Percentiles rank a stretch among this genome's conserved stretches.
These are phyloP conservation scores for Gibbula magus DNA, from an alignment of 2,888 invertebrate genomes.

Conservation along the genomic window DNA sequence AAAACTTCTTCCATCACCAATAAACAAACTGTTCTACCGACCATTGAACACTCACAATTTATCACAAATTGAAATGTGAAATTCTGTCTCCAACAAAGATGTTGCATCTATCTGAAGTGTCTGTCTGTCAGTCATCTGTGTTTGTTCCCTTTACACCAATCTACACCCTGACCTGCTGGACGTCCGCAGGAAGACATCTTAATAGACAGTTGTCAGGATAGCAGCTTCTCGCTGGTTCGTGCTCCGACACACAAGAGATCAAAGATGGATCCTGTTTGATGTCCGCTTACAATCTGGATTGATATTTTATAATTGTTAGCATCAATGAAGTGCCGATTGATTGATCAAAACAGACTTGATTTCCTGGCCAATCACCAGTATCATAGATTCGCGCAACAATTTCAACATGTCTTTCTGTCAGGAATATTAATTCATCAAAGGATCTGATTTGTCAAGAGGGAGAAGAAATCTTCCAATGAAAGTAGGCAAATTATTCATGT, in stretches of 20 bases:
- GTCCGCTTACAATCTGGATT: background rate
- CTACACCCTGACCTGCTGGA: no score
- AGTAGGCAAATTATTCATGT: background rate
- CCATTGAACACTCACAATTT: no score
- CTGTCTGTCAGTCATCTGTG: no score
- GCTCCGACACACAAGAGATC: background rate
- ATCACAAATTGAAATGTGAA: no score
- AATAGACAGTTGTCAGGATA: background rate
- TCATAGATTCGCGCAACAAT: background rate
- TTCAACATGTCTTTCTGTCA: background rate
- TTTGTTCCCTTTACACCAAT: no score
- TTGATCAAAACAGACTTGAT: background rate
- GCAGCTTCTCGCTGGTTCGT: background rate
- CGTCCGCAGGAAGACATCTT: no score
- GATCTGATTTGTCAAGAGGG: background rate
- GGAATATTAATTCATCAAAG: background rate
- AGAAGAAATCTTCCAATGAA: background rate
- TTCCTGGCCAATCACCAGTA: background rate
- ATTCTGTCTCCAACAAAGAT: no score
- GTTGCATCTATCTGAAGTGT: no score
- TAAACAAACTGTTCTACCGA: no score
- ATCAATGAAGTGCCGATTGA: slow-evolving; percentile 1
- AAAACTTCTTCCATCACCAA: no score
- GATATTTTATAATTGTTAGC: background rate
- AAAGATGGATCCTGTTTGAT: background rate